These are phyloP conservation scores for Pheosia tremula DNA, from an alignment of 2,888 invertebrate genomes.

Conservation along the genomic window DNA sequence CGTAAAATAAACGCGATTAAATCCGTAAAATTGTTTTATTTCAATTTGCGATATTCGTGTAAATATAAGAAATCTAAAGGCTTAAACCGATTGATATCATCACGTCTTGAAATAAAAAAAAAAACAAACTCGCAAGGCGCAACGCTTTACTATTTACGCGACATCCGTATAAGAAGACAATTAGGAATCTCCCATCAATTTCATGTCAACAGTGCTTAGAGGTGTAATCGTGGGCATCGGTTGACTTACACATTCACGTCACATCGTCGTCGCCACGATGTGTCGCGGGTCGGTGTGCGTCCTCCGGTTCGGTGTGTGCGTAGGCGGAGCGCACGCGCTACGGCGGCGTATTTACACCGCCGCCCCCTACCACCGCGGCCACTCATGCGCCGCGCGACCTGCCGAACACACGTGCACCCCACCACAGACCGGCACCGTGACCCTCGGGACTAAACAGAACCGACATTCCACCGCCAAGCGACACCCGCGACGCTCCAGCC, in stretches of 20 bases:
- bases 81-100: slow-evolving; percentile 21
- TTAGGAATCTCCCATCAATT: slow-evolving; percentile 57
- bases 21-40: too few species aligned
- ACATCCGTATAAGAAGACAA: slow-evolving; percentile 45
- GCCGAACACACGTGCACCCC: slow-evolving; percentile 78
- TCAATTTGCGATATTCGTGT: too few species aligned
- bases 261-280: slow-evolving; percentile 37
- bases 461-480: slow-evolving; percentile 51
- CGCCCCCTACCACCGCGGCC: slow-evolving; percentile 81
- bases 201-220: slow-evolving; percentile 53
- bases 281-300: slow-evolving; percentile 47
- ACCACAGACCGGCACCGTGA: slow-evolving; percentile 62
- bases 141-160: slow-evolving; percentile 34
- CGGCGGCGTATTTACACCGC: slow-evolving; percentile 79
- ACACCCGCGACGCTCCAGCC: slow-evolving; percentile 56
- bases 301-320: slow-evolving; percentile 52
- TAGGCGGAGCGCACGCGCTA: slow-evolving; percentile 73
- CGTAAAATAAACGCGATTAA: too few species aligned
- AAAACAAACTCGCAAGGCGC: slow-evolving; percentile 30
- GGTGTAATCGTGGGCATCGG: slow-evolving; percentile 45
- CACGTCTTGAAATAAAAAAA: slow-evolving; percentile 18
- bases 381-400: slow-evolving; percentile 81
- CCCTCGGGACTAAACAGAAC: slow-evolving; percentile 57
- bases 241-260: slow-evolving; percentile 34
- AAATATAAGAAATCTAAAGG: not conserved